A percentile compares a stretch with the other conserved stretches of the same genome.
Evolutionary conservation across 2,888 invertebrate genomes (phyloP).

Genomic region (Agrypnus murinus): DNA sequence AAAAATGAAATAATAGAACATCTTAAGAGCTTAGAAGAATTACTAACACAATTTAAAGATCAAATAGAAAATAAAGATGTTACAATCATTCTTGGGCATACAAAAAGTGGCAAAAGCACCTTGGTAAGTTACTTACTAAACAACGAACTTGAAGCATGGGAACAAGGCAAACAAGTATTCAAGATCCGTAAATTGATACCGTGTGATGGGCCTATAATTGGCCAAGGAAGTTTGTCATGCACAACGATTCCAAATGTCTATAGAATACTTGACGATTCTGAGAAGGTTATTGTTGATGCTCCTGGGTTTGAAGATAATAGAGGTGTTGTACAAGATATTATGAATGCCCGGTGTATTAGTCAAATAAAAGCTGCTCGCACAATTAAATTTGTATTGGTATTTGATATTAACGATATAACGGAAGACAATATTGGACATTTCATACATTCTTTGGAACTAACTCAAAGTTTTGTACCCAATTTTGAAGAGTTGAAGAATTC

Average conservation of each 20-base stretch:
- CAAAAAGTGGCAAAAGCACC: slow-evolving; percentile 40
- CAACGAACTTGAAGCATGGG: not conserved
- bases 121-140: slow-evolving; percentile 16
- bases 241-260: slow-evolving; percentile 15
- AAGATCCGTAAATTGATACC: not conserved
- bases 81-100: slow-evolving; percentile 27
- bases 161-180: slow-evolving; percentile 1
- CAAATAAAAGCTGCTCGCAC: slow-evolving; percentile 24
- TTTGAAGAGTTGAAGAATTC: slow-evolving; percentile 22
- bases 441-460: no score
- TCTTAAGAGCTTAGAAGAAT: not conserved
- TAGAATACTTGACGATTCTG: not conserved
- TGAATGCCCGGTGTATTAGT: slow-evolving; percentile 29
- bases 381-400: no score
- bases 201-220: slow-evolving; percentile 5
- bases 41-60: not conserved
- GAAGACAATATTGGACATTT: slow-evolving; percentile 23
- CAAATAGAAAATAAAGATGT: slow-evolving; percentile 30
- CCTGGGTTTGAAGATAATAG: no score
- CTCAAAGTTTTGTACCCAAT: slow-evolving; percentile 18
- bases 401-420: no score
- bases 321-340: no score
- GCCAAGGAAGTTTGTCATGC: slow-evolving; percentile 27
- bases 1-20: slow-evolving; percentile 14
- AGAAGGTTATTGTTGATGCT: slow-evolving; percentile 19